Percentiles rank a stretch among this genome's conserved stretches.
Conservation (phyloP, 2,888 invertebrate genomes). For the Dinocampus coccinellae region DNA sequence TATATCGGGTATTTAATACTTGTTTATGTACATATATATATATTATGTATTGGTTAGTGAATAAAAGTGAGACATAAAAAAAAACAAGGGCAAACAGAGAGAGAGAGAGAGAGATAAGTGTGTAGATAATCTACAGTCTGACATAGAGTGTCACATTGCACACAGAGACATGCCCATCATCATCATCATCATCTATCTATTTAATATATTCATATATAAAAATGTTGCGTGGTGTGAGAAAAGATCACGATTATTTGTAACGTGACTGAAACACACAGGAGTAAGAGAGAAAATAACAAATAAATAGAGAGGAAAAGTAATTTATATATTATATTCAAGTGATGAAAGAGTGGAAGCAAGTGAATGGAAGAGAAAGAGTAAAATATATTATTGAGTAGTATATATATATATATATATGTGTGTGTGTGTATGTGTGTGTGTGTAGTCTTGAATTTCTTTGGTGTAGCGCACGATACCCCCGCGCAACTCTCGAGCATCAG, state of each 20-base stretch:
- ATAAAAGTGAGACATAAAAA: slow-evolving; percentile 15
- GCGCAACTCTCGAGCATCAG: slow-evolving; percentile 46
- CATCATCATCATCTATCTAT: slow-evolving; percentile 22
- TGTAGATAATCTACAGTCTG: slow-evolving; percentile 14
- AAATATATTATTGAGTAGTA: slow-evolving; percentile 30
- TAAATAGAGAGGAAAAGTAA: slow-evolving; percentile 37
- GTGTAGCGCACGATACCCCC: slow-evolving; percentile 42
- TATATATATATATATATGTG: not conserved
- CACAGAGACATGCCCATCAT: slow-evolving; percentile 42
- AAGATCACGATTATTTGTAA: not conserved
- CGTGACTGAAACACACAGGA: slow-evolving; percentile 12
- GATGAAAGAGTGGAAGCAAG: slow-evolving; percentile 14
- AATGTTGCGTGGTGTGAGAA: not conserved
- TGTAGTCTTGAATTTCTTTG: slow-evolving; percentile 58
- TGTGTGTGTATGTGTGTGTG: not conserved
- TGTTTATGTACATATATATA: slow-evolving; percentile 39
- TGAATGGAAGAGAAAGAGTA: slow-evolving; percentile 29
- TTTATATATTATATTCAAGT: slow-evolving; percentile 32
- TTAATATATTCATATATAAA: not conserved
- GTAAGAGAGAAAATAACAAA: slow-evolving; percentile 19
- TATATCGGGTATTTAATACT: slow-evolving; percentile 48
- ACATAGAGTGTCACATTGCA: slow-evolving; percentile 48
- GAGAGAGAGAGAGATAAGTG: not conserved
- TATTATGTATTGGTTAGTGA: slow-evolving; percentile 33
- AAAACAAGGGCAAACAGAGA: slow-evolving; percentile 22